Percentiles rank a stretch among this genome's conserved stretches.
These are phyloP conservation scores for Psilopogon haemacephalus DNA, from an alignment of 2,113 vertebrate genomes.

Conservation along the genomic window DNA sequence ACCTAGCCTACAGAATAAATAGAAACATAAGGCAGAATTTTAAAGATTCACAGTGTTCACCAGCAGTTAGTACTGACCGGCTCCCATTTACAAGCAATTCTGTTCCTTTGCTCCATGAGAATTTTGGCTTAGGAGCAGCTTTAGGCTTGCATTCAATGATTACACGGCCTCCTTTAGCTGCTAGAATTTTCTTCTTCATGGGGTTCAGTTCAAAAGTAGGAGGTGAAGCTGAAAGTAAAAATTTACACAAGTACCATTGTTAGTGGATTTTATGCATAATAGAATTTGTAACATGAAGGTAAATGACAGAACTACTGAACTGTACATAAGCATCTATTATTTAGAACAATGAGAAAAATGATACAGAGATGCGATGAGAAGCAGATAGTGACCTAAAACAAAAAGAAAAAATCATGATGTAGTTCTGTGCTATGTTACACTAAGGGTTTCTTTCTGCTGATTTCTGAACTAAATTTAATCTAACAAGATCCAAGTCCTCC, in stretches of 20 bases:
- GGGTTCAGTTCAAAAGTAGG: conserved; percentile 92
- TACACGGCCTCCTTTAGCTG: conserved; percentile 86
- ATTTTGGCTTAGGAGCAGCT: conserved; percentile 88
- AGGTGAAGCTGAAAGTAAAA: conserved; percentile 80
- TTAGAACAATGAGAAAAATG: neutral
- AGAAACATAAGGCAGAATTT: neutral
- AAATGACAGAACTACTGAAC: neutral
- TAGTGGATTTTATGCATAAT: neutral
- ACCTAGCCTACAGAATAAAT: neutral
- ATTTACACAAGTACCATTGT: neutral
- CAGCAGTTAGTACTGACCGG: conserved; percentile 77
- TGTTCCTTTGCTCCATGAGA: conserved; percentile 95
- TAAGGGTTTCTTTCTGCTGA: neutral
- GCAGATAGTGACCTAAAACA: neutral
- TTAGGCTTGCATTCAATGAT: conserved; percentile 92
- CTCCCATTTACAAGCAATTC: conserved; percentile 90
- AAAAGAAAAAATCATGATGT: neutral
- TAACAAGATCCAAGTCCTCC: neutral
- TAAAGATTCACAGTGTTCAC: neutral
- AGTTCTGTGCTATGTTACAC: neutral
- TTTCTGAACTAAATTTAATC: conserved; percentile 5
- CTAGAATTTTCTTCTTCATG: conserved; percentile 87
- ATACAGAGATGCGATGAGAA: neutral
- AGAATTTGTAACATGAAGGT: neutral
- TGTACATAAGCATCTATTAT: neutral